Evolutionary conservation across 1,140 invertebrate species (phyloP).

Genomic region (Daktulosphaira vitifoliae): DNA sequence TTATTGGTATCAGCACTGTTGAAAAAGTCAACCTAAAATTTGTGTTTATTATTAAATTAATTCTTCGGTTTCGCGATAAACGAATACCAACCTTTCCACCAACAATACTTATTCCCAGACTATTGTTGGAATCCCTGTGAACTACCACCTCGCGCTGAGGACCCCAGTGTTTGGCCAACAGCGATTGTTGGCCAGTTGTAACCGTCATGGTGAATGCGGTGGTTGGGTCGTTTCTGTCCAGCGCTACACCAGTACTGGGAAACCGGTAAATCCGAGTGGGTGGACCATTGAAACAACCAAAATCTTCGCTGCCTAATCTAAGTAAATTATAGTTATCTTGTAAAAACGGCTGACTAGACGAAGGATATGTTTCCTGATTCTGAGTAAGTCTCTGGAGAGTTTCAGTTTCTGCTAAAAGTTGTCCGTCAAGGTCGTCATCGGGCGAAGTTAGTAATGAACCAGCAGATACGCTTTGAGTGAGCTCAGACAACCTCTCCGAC

Average conservation of each 20-base stretch:
- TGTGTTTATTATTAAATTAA: slow-evolving; percentile 1
- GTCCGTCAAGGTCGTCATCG: not conserved
- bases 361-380: not conserved
- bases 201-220: slow-evolving; percentile 19
- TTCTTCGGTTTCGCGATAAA: no score
- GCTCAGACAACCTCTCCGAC: not conserved
- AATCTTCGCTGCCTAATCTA: slow-evolving; percentile 28
- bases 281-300: slow-evolving; percentile 15
- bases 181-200: slow-evolving; percentile 39
- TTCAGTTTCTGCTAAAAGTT: not conserved
- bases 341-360: no score
- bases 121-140: slow-evolving; percentile 59
- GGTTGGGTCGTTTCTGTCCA: slow-evolving; percentile 33
- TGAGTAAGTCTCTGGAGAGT: not conserved
- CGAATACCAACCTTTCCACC: slow-evolving; percentile 68
- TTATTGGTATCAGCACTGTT: slow-evolving; percentile 44
- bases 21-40: slow-evolving; percentile 51
- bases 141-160: slow-evolving; percentile 66
- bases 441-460: not conserved
- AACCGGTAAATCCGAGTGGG: slow-evolving; percentile 35
- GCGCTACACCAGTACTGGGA: slow-evolving; percentile 35
- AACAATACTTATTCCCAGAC: slow-evolving; percentile 93
- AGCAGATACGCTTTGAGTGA: slow-evolving; percentile 2
- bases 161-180: slow-evolving; percentile 77
- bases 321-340: slow-evolving; percentile 1